Conservation (phyloP, 2,797 vertebrate genomes). For the Rallus crepitans region DNA sequence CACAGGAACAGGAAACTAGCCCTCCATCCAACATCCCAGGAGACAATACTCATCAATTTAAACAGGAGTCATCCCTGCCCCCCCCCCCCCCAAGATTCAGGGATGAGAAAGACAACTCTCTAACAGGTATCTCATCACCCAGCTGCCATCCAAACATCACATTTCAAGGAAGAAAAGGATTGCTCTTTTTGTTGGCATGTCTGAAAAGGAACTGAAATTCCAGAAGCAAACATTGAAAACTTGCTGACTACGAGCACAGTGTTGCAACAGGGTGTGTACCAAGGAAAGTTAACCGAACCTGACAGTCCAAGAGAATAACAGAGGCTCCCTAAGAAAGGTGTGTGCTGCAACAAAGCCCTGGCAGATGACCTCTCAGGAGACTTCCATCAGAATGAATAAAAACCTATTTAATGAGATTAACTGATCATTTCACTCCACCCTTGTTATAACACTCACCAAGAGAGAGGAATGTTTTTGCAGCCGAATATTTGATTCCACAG, state of each 20-base stretch:
- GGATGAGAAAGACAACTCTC: not conserved
- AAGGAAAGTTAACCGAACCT: slow-evolving; percentile 68
- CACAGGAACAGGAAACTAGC: not conserved
- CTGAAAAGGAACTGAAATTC: slow-evolving; percentile 45
- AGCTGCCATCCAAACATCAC: not conserved
- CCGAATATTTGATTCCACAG: not conserved
- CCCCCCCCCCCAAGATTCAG: no score
- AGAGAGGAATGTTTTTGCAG: slow-evolving; percentile 58
- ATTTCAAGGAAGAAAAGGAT: not conserved
- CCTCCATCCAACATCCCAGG: not conserved
- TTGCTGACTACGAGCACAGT: slow-evolving; percentile 25
- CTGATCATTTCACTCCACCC: slow-evolving; percentile 65
- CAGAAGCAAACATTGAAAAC: slow-evolving; percentile 30
- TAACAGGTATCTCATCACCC: accelerated
- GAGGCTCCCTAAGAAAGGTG: slow-evolving; percentile 60
- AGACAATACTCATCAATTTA: not conserved
- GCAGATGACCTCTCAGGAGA: slow-evolving; percentile 59
- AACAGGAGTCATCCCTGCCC: not conserved
- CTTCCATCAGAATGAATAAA: slow-evolving; percentile 63
- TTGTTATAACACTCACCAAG: slow-evolving; percentile 54
- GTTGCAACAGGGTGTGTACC: slow-evolving; percentile 70
- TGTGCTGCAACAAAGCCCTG: slow-evolving; percentile 53
- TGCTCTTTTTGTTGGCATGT: not conserved
- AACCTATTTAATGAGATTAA: slow-evolving; percentile 68
- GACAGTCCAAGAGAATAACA: slow-evolving; percentile 66